Percentiles rank a stretch among this genome's conserved stretches.
Evolutionary conservation across 2,888 invertebrate species (phyloP).

Genomic region (Ochropacha duplaris): DNA sequence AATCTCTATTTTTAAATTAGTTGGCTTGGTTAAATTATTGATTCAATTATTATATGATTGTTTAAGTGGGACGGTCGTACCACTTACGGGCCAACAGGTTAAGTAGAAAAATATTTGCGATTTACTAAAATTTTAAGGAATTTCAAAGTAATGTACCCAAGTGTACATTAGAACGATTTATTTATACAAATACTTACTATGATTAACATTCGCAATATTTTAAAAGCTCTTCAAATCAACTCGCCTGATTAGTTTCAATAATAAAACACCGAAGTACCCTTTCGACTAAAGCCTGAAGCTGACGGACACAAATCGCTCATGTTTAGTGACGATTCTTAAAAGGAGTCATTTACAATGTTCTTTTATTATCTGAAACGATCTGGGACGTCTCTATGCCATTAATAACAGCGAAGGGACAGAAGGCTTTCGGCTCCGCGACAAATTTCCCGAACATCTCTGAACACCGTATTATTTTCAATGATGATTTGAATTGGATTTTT

Average conservation of each 20-base stretch:
- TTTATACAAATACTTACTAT: too few relatives aligned
- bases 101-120: too few relatives aligned
- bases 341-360: constrained; percentile 53
- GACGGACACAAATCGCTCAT: constrained; percentile 47
- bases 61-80: too few relatives aligned
- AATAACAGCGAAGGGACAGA: constrained; percentile 51
- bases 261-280: not conserved
- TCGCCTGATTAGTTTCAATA: not conserved
- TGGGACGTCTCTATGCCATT: constrained; percentile 45
- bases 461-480: constrained; percentile 62
- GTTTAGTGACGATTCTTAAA: constrained; percentile 40
- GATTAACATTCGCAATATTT: not conserved
- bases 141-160: too few relatives aligned
- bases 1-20: too few relatives aligned
- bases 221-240: not conserved
- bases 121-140: too few relatives aligned
- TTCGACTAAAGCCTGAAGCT: constrained; percentile 18
- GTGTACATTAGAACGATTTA: not conserved
- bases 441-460: constrained; percentile 41
- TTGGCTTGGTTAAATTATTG: too few relatives aligned
- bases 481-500: constrained; percentile 46
- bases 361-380: constrained; percentile 53
- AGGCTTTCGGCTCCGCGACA: constrained; percentile 48
- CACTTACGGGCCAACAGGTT: too few relatives aligned
- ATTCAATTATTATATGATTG: too few relatives aligned